Evolutionary conservation across 2,113 vertebrate species (phyloP), one percentile per base, ranked within the genome.

Genomic region (Spea bombifrons): DNA sequence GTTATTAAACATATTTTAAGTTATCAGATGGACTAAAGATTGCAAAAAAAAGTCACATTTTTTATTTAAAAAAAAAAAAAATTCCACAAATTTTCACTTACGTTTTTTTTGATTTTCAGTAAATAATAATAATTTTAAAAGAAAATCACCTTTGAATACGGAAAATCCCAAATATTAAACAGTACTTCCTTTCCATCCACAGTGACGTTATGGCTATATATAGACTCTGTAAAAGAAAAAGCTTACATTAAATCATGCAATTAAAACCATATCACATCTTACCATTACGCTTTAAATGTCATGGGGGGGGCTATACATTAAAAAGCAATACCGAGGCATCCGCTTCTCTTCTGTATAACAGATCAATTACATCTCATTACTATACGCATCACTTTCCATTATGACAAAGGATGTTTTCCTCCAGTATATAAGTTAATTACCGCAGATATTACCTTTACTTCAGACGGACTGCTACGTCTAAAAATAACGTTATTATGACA

Each of bases 81-180:
- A 1, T 30, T 30, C 2, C 30, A 30, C 30, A 30, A 30, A 30
- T 30, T 30, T 30, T 30, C 30, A 30, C 30, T 30, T 30, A 30
- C 30, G 30, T 30, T 30, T 30, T 30, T 30, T 30, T 30, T 30
- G 1, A 30, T 30, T 30, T 30, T 30, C 30, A 30, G 30, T 30
- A 30, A 30, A 30, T 30, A 30, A 30, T 30, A 30, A 30, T 12
- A 59, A 59, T 12, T 59, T 59, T 7, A 3, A 59, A 59, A 59
- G 55, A 61, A 44, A 66, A 83, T 91, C 84, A 95, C 95, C 91
- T 94, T 90, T 53, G 88, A 92, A 86, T 8, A 90, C 44, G 90
- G 92, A 5, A 92, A 90, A 0, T 96, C 95, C 94, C 94, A 95
- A 69, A 96, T 92, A 83, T 93, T 94, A 65, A 95, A 87, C 4